Conservation (phyloP, 2,113 vertebrate species). For the Aspiorhynchus laticeps region DNA sequence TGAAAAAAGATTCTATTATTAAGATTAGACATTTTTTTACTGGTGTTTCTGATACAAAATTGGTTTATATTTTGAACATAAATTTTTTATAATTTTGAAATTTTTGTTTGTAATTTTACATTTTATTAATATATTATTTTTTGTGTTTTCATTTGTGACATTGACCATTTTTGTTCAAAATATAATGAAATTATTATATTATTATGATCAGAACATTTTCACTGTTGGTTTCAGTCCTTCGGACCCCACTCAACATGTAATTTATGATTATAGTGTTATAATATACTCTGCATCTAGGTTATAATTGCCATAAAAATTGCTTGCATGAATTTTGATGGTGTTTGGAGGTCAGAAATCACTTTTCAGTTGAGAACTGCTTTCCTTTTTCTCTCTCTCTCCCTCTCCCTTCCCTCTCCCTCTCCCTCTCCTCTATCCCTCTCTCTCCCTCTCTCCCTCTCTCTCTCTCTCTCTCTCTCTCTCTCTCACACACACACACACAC, state of each 20-base stretch:
- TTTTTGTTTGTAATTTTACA: no score
- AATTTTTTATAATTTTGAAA: background rate
- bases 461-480: background rate
- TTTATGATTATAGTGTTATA: background rate
- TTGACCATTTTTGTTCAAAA: no score
- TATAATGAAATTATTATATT: no score
- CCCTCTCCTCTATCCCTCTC: background rate
- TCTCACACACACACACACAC: constrained; percentile 29
- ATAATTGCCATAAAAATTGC: background rate
- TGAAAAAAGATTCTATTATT: no score
- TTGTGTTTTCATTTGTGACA: no score
- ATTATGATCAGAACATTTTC: background rate
- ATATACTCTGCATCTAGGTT: background rate
- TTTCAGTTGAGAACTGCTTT: background rate
- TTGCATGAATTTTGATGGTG: background rate
- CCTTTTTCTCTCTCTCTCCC: background rate
- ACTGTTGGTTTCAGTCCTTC: background rate
- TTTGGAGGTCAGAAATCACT: background rate
- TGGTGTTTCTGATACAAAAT: background rate
- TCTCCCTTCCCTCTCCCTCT: background rate
- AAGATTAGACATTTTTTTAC: background rate
- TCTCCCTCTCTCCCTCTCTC: background rate
- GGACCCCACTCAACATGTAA: background rate
- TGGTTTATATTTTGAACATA: background rate
- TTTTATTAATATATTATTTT: no score